Base-by-base conservation (phyloP, 2,113 vertebrate species). In the Brienomyrus brachyistius region DNA sequence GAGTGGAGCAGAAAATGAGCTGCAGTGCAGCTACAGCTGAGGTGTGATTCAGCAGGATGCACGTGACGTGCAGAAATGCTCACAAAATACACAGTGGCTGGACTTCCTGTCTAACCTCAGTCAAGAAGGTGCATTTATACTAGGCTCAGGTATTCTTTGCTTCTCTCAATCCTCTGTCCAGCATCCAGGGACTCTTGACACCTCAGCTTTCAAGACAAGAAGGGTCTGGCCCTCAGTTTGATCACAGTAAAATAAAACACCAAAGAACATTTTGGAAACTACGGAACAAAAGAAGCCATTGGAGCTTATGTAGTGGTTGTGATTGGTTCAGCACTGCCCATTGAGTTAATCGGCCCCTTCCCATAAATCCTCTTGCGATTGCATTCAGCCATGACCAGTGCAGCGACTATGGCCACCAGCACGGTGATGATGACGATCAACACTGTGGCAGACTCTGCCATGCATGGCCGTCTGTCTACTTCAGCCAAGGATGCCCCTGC, bases 361-460 rank as follows among this genome's bases (percentile, higher is more conserved):
- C 59, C 23, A n/a, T n/a, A 62, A n/a, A n/a, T 62, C 91, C 91
- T 91, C 91, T 94, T 96, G 70, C 92, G 90, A 93, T 94, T 97
- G 88, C 88, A 91, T 90, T 97, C 94, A 0, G 94, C 95, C 94
- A 95, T 95, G 35, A 95, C 92, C 84, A 96, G 2, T 31, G 96
- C 96, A 0, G 95, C 95, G 35, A 95, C 93, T 82, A 96, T 94
- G 0, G 94, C 95, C 86, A 96, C 94, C 87, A 96, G 89, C 89
- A 96, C 93, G 0, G 95, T 96, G 50, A 92, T 89, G 0, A 93
- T 96, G 90, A 96, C 95, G 90, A 96, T 94, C 0, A 95, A 92
- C 1, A 96, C 94, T 0, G 95, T 95, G 74, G 92, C 94, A 0
- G 95, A 96, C 92, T 97, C 95, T 0, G 95, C 95, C 2, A 96